These are phyloP conservation scores for Andrena hattorfiana DNA, from an alignment of 2,888 invertebrate genomes.

Conservation along the genomic window DNA sequence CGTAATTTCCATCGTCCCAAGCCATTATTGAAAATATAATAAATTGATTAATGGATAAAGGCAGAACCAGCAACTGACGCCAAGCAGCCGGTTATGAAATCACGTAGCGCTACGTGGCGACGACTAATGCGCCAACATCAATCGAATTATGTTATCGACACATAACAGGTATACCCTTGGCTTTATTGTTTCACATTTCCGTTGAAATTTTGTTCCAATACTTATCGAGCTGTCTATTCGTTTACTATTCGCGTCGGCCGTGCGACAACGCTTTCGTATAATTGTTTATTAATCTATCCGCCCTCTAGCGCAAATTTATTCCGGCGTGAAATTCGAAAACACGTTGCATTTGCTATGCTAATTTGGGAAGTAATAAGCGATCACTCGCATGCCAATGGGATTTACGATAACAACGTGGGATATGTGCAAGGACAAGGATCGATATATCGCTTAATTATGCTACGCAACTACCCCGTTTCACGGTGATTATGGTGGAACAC, in stretches of 20 bases:
- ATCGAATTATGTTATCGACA: constrained; percentile 48
- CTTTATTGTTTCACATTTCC: constrained; percentile 23
- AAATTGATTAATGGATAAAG: constrained; percentile 48
- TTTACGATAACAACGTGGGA: constrained; percentile 47
- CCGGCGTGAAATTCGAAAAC: constrained; percentile 37
- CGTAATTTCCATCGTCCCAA: background rate
- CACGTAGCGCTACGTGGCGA: constrained; percentile 23
- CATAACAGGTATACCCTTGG: constrained; percentile 8
- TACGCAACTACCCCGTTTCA: constrained; percentile 29
- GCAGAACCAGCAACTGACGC: constrained; percentile 1
- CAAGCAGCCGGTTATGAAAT: constrained; percentile 32
- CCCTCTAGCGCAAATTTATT: constrained; percentile 17
- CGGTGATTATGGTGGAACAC: constrained; percentile 42
- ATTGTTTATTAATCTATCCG: constrained; percentile 30
- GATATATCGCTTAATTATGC: constrained; percentile 59
- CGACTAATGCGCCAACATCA: constrained; percentile 45
- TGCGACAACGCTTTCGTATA: background rate
- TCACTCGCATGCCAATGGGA: constrained; percentile 66
- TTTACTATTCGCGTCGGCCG: background rate
- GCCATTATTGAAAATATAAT: constrained; percentile 28
- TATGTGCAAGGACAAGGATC: constrained; percentile 34
- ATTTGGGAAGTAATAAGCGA: constrained; percentile 56
- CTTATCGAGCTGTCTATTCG: constrained; percentile 27
- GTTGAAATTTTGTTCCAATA: constrained; percentile 12
- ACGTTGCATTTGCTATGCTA: constrained; percentile 49